Evolutionary conservation across 2,888 invertebrate genomes (phyloP), one percentile per base, ranked within the genome.

Genomic region (Habrosyne pyritoides): DNA sequence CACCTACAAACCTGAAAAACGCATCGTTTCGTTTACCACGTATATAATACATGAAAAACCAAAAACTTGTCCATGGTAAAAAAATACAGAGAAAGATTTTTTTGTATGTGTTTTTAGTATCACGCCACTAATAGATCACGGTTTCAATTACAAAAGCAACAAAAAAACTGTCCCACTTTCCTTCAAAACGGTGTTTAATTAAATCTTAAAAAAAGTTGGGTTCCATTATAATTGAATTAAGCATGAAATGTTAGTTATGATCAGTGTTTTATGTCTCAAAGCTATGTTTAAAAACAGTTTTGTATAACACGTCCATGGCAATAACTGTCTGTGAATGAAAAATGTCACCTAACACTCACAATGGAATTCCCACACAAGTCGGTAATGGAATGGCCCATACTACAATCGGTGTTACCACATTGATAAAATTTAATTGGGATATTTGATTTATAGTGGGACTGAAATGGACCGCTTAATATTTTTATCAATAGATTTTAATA

Each of bases 261-360:
- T 66, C 61, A 65, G 59, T 55, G 53, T 60, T 57, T 57, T 75
- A 68, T 73, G 57, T 68, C 69, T 67, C 66, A 59, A 54, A 48
- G 57, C 58, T 56, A 56, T 57, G 64, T 67, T 60, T 64, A 56
- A 64, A 60, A 65, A 64, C 57, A 55, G 56, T 52, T 62, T 72
- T 69, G 71, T 73, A 75, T 8, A 42, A 42, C 42, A 42, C 6
- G 80, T 79, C 75, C 79, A 72, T 73, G 67, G 61, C 60, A 66
- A 79, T 85, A 79, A 84, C 77, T 72, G 81, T 84, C 81, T 53
- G 54, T 52, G 67, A 70, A 77, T 82, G 78, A 84, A 75, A 78
- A 77, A 83, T 78, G 77, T 79, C 77, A 66, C 61, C 67, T 63
- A 33, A 47, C 33, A 33, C 28, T 54, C 61, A 53, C 66, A 54